These are phyloP conservation scores for Rhinophrynus dorsalis DNA, from an alignment of 2,797 vertebrate species.

Conservation along the genomic window DNA sequence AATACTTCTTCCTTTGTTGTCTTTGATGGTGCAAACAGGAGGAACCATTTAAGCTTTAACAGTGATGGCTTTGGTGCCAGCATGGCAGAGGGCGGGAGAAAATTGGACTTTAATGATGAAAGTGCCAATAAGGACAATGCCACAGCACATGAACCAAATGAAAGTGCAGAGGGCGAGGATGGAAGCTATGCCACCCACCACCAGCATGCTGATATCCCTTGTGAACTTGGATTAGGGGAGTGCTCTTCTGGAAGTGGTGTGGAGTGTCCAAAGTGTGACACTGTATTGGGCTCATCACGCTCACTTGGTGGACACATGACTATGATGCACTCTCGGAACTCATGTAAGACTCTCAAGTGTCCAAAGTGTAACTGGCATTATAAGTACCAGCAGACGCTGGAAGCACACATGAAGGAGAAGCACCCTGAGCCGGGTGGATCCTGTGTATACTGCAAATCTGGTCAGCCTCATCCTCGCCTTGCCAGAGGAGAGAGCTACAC, in stretches of 20 bases:
- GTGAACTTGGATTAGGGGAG: slow-evolving; percentile 87
- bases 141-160: slow-evolving; percentile 99
- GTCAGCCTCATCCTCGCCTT: slow-evolving; percentile 94
- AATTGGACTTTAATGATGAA: slow-evolving; percentile 88
- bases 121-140: slow-evolving; percentile 99
- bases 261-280: slow-evolving; percentile 98
- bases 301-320: slow-evolving; percentile 98
- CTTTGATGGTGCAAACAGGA: slow-evolving; percentile 89
- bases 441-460: slow-evolving; percentile 91
- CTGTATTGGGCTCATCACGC: slow-evolving; percentile 92
- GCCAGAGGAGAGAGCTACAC: slow-evolving; percentile 98
- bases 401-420: slow-evolving; percentile 99
- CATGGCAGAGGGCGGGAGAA: slow-evolving; percentile 86
- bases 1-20: slow-evolving; percentile 89
- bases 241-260: slow-evolving; percentile 92
- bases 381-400: slow-evolving; percentile 99
- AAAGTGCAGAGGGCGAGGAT: slow-evolving; percentile 92
- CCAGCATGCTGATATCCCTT: slow-evolving; percentile 83
- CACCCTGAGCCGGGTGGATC: slow-evolving; percentile 94
- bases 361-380: slow-evolving; percentile 99
- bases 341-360: slow-evolving; percentile 98
- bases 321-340: slow-evolving; percentile 99
- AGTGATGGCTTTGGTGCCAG: slow-evolving; percentile 82
- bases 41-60: slow-evolving; percentile 98
- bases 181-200: slow-evolving; percentile 87